Conservation (phyloP, 2,888 invertebrate genomes). For the Stomorhina lunata region DNA sequence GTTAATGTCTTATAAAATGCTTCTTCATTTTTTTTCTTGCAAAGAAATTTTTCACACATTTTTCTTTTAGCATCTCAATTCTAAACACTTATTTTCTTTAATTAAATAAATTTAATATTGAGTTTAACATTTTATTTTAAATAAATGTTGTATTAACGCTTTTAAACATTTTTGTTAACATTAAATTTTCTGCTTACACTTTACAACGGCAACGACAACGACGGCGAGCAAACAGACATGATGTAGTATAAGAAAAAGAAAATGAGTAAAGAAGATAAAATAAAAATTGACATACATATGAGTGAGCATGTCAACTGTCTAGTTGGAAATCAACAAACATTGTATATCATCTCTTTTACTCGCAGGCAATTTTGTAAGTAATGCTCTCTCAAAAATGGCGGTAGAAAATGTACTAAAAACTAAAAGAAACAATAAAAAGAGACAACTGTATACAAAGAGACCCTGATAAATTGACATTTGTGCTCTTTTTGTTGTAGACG, state of each 20-base stretch:
- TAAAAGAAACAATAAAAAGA: conserved; percentile 13
- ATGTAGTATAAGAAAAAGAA: conserved; percentile 46
- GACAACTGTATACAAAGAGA: conserved; percentile 23
- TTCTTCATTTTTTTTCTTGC: conserved; percentile 8
- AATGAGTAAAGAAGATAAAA: conserved; percentile 25
- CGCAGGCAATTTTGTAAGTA: not conserved
- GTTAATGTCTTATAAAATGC: conserved; percentile 10
- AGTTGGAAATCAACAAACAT: not conserved
- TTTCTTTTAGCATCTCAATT: not conserved
- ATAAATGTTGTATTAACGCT: not conserved
- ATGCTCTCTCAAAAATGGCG: conserved; percentile 58
- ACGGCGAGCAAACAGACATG: conserved; percentile 65
- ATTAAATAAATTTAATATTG: too few species aligned
- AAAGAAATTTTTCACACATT: not conserved
- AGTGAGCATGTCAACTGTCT: conserved; percentile 48
- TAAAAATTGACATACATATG: conserved; percentile 53
- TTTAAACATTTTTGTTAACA: not conserved
- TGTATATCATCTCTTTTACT: conserved; percentile 46
- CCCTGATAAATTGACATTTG: not conserved
- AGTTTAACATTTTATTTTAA: not conserved
- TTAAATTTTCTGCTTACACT: conserved; percentile 48
- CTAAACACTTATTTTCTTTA: too few species aligned
- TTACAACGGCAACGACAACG: conserved; percentile 49
- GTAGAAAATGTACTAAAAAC: conserved; percentile 49
- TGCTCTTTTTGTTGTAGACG: conserved; percentile 44